These are phyloP conservation scores for Hippocampus mohnikei DNA, from an alignment of 2,113 vertebrate genomes.

Conservation along the genomic window DNA sequence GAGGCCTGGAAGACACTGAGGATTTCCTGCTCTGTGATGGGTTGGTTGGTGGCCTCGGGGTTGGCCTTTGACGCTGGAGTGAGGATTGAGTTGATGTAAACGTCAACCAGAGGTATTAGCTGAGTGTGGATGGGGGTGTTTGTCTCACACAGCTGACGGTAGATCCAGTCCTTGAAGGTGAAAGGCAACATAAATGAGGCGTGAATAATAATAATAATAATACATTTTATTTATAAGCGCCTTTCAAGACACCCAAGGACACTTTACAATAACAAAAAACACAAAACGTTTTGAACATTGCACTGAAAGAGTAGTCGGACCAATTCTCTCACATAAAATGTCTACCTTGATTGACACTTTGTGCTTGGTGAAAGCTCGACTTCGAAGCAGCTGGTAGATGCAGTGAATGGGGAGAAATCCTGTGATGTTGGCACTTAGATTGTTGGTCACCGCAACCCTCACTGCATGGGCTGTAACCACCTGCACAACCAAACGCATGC, in stretches of 20 bases:
- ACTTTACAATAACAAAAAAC: no score
- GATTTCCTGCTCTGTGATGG: constrained; percentile 96
- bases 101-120: constrained; percentile 91
- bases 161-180: constrained; percentile 90
- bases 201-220: no score
- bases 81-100: constrained; percentile 95
- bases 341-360: constrained; percentile 98
- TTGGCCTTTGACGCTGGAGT: constrained; percentile 96
- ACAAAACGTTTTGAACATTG: neutral
- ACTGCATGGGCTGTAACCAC: constrained; percentile 97
- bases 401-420: constrained; percentile 98
- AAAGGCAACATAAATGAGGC: neutral
- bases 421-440: constrained; percentile 90
- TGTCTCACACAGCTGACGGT: constrained; percentile 92
- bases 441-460: constrained; percentile 92
- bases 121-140: constrained; percentile 92
- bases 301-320: rapidly evolving
- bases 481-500: constrained; percentile 58
- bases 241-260: no score
- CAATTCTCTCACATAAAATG: no score
- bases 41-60: constrained; percentile 97
- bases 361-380: constrained; percentile 96
- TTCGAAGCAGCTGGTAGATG: constrained; percentile 95
- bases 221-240: no score
- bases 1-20: constrained; percentile 87